Evolutionary conservation across 2,888 invertebrate species (phyloP), one percentile per base, ranked within the genome.

Genomic region (Meliscaeva auricollis): DNA sequence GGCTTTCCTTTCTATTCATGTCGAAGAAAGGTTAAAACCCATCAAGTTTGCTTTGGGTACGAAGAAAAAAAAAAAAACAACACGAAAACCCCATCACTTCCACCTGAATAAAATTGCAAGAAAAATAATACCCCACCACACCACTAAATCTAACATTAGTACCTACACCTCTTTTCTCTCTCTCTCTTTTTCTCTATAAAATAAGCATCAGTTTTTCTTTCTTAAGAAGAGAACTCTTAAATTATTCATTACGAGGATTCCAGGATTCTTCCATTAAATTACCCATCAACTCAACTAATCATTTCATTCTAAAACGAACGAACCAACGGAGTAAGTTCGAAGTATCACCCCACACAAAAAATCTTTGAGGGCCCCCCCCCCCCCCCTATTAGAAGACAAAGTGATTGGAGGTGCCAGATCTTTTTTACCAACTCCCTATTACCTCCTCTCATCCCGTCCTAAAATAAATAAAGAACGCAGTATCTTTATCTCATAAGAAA

Each of bases 171-270:
- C 9, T 38, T 13, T 13, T 38, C 46, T 26, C 44, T 7, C 32
- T 13, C 3, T 54, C 54, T 30, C 13, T n/a, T 4, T 2, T 26
- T 26, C 4, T 26, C 11, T 11, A 3, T 11, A 41, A 54, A 54
- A 30, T 17, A 48, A 38, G 26, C 41, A 62, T 58, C 35, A 58
- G 32, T 70, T 70, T 75, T 75, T 60, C 69, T 35, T 50, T 46
- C 70, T 72, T 60, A 70, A 72, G 58, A 48, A 73, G 46, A 76
- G 46, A 76, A 64, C 81, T 81, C 81, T 73, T 85, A 76, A 85
- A 85, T 81, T 80, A 85, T 81, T 85, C 81, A 81, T 85, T 81
- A 81, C 76, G 69, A 77, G 77, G 73, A 85, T 81, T 81, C 73
- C 77, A 48, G 64, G 56, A 73, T 85, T 73, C 72, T 85, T 81